Evolutionary conservation across 2,113 vertebrate genomes (phyloP).

Genomic region (Actenoides lindsayi): DNA sequence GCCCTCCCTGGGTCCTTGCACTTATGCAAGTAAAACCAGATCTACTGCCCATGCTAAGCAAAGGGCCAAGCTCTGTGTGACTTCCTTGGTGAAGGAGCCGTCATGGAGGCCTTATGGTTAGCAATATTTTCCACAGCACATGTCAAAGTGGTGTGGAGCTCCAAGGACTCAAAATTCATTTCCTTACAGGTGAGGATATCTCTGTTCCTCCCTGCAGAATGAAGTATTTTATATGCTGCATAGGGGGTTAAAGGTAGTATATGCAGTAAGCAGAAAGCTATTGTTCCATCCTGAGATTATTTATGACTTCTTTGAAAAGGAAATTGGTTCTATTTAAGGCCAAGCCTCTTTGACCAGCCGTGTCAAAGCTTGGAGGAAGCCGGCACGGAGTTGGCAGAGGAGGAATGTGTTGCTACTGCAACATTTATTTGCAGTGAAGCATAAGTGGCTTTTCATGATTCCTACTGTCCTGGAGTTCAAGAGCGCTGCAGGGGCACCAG

Average conservation of each 20-base stretch:
- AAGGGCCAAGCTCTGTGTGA: background rate
- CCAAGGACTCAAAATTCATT: background rate
- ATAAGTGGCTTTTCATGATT: background rate
- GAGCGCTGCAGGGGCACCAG: background rate
- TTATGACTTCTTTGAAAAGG: background rate
- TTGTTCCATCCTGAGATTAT: background rate
- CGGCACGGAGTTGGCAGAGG: background rate
- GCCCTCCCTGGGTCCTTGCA: background rate
- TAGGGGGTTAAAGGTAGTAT: background rate
- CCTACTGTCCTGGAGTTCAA: background rate
- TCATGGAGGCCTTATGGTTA: background rate
- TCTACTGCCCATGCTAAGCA: background rate
- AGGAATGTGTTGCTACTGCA: background rate
- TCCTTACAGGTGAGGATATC: background rate
- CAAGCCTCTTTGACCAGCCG: background rate
- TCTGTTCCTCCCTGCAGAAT: background rate
- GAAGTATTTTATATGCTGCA: background rate
- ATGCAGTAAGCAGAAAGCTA: background rate
- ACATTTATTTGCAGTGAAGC: background rate
- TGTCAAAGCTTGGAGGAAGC: background rate
- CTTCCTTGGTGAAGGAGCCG: background rate
- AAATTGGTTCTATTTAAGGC: background rate
- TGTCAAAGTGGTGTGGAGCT: background rate
- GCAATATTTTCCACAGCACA: background rate
- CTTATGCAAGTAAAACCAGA: background rate